Conservation (phyloP, 1,140 invertebrate genomes). For the Sycobia sp. region DNA sequence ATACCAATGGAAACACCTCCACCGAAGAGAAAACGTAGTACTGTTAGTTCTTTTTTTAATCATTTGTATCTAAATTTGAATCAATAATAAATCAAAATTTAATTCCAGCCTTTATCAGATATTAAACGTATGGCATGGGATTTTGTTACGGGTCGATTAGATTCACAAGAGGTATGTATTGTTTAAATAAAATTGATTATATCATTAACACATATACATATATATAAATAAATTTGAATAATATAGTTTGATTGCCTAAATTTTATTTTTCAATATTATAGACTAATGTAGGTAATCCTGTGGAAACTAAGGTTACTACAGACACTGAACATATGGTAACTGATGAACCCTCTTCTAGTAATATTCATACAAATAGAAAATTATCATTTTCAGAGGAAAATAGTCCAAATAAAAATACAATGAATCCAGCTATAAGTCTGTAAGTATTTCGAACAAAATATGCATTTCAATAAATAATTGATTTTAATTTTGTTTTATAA, state of each 20-base stretch:
- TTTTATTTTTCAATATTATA: background rate
- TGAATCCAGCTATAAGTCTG: slow-evolving; percentile 47
- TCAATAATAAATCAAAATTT: slow-evolving; percentile 12
- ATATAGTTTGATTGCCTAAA: background rate
- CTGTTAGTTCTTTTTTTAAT: slow-evolving; percentile 47
- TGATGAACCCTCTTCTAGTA: background rate
- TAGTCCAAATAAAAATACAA: slow-evolving; percentile 26
- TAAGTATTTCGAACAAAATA: slow-evolving; percentile 34
- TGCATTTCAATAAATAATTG: background rate
- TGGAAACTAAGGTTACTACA: background rate
- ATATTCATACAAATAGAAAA: slow-evolving; percentile 43
- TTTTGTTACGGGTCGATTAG: slow-evolving; percentile 22
- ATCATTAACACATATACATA: no score
- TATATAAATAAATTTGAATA: background rate
- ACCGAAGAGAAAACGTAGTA: slow-evolving; percentile 54
- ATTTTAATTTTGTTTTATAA: slow-evolving; percentile 4
- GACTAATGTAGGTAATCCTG: background rate
- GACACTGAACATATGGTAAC: background rate
- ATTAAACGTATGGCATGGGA: slow-evolving; percentile 58
- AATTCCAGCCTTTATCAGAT: slow-evolving; percentile 60
- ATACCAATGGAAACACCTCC: slow-evolving; percentile 49
- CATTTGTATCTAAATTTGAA: slow-evolving; percentile 9
- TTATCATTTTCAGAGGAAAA: slow-evolving; percentile 46
- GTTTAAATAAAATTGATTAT: background rate
- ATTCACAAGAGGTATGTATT: slow-evolving; percentile 10